phyloP scores from a whole-genome alignment of 92 coral and sea anemone species.

The Epizoanthus stellaris region DNA sequence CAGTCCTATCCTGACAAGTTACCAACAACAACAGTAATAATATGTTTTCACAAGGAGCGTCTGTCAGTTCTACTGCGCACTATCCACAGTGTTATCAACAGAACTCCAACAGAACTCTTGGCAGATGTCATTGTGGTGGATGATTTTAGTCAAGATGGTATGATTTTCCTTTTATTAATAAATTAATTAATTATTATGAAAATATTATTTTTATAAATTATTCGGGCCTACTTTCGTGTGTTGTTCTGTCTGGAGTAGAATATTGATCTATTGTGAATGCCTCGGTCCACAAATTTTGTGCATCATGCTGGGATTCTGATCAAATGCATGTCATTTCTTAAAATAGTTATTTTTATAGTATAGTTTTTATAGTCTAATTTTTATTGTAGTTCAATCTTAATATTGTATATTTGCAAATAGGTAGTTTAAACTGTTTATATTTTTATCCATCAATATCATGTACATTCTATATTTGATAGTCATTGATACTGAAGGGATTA shows the following conservation, averaged over 20 bases:
- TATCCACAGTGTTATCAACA: constrained; percentile 93
- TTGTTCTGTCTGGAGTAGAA: too few relatives aligned
- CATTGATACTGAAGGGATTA: too few relatives aligned
- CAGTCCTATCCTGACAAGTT: constrained; percentile 78
- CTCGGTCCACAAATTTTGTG: too few relatives aligned
- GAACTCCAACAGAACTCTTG: constrained; percentile 95
- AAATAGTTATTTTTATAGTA: neutral
- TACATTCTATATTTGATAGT: too few relatives aligned
- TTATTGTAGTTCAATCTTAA: too few relatives aligned
- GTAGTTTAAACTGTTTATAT: too few relatives aligned
- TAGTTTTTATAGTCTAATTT: too few relatives aligned
- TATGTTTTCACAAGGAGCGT: constrained; percentile 97
- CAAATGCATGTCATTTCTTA: neutral
- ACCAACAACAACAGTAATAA: constrained; percentile 92
- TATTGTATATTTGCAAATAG: too few relatives aligned
- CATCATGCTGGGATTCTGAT: neutral
- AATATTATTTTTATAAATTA: neutral
- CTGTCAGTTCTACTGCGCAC: constrained; percentile 95
- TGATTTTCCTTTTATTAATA: constrained; percentile 27
- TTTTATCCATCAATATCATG: too few relatives aligned
- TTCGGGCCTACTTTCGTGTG: neutral
- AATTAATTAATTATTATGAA: neutral
- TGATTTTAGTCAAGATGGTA: constrained; percentile 99
- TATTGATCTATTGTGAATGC: too few relatives aligned
- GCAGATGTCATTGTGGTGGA: constrained; percentile 95